Conservation (phyloP, 2,797 vertebrate genomes). For the Falco novaeseelandiae region DNA sequence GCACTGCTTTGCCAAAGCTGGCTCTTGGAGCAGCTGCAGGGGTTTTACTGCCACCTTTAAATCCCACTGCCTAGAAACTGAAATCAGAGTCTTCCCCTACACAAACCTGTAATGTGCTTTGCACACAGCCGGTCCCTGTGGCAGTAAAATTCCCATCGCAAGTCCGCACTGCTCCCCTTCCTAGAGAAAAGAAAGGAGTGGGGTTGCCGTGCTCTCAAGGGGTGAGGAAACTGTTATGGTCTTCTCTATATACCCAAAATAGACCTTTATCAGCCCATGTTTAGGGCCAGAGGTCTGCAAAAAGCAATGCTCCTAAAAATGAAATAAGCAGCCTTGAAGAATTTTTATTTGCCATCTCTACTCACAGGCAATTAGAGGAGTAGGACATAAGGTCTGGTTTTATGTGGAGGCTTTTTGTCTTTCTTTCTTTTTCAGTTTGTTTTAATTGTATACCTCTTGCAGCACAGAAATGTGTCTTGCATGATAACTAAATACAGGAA, state of each 20-base stretch:
- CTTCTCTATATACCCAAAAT: neutral
- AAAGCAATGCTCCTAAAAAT: slow-evolving; percentile 2
- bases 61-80: neutral
- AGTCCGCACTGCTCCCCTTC: neutral
- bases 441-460: neutral
- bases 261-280: neutral
- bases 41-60: neutral
- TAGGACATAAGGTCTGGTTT: neutral
- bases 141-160: neutral
- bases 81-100: neutral
- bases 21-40: neutral
- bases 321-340: neutral
- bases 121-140: neutral
- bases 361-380: slow-evolving; percentile 4
- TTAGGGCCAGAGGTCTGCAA: neutral
- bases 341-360: neutral
- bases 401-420: neutral
- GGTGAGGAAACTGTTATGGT: neutral
- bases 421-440: neutral
- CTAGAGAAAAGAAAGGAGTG: neutral
- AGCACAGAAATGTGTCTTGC: neutral
- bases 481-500: neutral
- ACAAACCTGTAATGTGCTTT: neutral
- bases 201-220: neutral
- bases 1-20: neutral